These are phyloP conservation scores for Hirtodrosophila confusa DNA, from an alignment of 2,888 invertebrate species.

Conservation along the genomic window DNA sequence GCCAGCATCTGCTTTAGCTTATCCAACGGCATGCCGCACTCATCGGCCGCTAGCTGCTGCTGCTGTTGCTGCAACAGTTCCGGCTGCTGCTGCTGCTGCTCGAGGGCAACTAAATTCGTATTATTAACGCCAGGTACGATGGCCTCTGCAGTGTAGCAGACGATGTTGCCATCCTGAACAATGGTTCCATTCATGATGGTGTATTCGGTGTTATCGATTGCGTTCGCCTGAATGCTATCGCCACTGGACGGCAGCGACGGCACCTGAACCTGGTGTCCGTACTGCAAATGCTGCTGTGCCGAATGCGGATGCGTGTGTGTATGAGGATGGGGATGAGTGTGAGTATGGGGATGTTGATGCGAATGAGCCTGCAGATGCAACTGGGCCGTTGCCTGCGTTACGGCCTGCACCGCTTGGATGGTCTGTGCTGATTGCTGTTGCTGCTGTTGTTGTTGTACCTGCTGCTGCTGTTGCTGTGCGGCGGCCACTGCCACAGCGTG, in stretches of 20 bases:
- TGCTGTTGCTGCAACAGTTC: slow-evolving; percentile 52
- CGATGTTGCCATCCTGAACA: slow-evolving; percentile 80
- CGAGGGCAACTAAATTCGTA: slow-evolving; percentile 82
- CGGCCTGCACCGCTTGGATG: slow-evolving; percentile 67
- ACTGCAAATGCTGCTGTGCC: slow-evolving; percentile 61
- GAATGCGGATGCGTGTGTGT: slow-evolving; percentile 45
- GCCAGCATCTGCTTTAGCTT: slow-evolving; percentile 91
- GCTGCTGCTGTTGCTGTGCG: slow-evolving; percentile 53
- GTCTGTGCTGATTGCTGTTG: slow-evolving; percentile 58
- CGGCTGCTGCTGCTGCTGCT: slow-evolving; percentile 71
- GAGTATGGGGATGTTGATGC: slow-evolving; percentile 41
- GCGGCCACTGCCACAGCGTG: slow-evolving; percentile 58
- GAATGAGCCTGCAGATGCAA: slow-evolving; percentile 43
- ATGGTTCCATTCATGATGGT: slow-evolving; percentile 83
- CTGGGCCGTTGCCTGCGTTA: slow-evolving; percentile 49
- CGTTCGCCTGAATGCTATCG: slow-evolving; percentile 45
- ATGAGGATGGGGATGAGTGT: slow-evolving; percentile 39
- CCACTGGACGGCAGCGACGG: slow-evolving; percentile 45
- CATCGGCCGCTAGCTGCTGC: slow-evolving; percentile 80
- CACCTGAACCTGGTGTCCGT: slow-evolving; percentile 58
- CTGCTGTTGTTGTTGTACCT: slow-evolving; percentile 48
- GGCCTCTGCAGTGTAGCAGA: slow-evolving; percentile 76
- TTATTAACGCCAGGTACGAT: slow-evolving; percentile 73
- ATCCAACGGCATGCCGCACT: slow-evolving; percentile 87
- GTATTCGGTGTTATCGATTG: slow-evolving; percentile 80